Base-by-base conservation (phyloP, 2,113 vertebrate species). In the Sarotherodon lohbergeri region DNA sequence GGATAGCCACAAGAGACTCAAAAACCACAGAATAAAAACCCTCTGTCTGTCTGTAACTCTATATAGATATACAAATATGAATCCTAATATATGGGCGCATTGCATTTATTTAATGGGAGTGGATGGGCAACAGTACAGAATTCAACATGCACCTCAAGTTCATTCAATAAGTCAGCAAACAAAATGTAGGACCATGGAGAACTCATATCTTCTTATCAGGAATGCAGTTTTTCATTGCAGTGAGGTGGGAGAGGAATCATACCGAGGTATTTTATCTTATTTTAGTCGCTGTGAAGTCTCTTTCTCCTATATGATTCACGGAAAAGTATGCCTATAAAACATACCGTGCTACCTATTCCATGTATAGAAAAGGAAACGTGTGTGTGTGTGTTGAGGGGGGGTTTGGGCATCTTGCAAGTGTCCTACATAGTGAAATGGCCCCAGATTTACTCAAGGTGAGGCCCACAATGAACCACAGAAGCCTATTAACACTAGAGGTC, bases 21-120 rank as follows among this genome's bases (percentile, higher is more conserved):
- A 96, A 96, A 96, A 96, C 93, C 95, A 95, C 95, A 95, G 93
- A 95, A 96, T 95, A 94, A 95, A 95, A 96, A 93, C 71, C 91
- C 90, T 94, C 89, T 93, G 94, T 95, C 94, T 96, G 93, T 92
- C 94, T 95, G 87, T 90, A 93, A 95, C 91, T 96, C 95, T 93
- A 93, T 95, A 95, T 93, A 94, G 91, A 96, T 93, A 95, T 93
- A 95, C 93, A 96, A 96, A 96, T 94, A 95, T 93, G 86, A 95
- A 95, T 95, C 82, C 87, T 95, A 92, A 96, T 94, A 91, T 87
- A 92, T 84, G 90, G 91, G 85, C 56, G 78, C 88, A 43, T 87
- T 90, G 88, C 90, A 92, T 95, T 93, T 91, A 89, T 91, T 91
- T 89, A 93, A 59, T 55, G 80, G 88, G 85, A 85, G 66, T 22